Conservation (phyloP, 2,113 vertebrate species). For the Eulacestoma nigropectus region DNA sequence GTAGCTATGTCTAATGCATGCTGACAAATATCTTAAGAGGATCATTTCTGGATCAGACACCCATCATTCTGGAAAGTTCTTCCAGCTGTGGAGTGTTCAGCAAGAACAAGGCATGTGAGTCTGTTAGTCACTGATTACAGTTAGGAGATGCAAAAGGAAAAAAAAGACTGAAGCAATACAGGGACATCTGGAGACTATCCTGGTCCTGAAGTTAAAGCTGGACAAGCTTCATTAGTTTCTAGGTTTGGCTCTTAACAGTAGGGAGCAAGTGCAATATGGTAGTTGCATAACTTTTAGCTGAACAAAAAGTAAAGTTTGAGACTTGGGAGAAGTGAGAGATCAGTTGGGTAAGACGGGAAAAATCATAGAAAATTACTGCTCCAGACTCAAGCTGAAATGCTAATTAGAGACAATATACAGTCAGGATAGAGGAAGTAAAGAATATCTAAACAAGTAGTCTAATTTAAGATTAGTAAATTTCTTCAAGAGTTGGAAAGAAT, state of each 20-base stretch:
- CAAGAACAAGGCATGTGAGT: neutral
- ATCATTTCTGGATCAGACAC: neutral
- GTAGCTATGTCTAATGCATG: neutral
- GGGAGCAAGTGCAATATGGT: neutral
- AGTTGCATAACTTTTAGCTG: neutral
- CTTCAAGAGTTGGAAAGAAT: conserved; percentile 29
- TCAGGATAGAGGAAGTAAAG: neutral
- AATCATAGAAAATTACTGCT: conserved; percentile 41
- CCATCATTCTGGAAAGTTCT: neutral
- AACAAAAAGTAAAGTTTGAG: neutral
- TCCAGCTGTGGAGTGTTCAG: neutral
- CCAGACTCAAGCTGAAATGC: conserved; percentile 32
- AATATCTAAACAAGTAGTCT: conserved; percentile 12
- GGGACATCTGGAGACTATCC: neutral
- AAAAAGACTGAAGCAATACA: neutral
- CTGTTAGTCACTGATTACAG: neutral
- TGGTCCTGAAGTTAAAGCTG: conserved; percentile 1
- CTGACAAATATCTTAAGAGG: neutral
- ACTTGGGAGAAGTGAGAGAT: conserved; percentile 34
- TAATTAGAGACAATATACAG: conserved; percentile 52
- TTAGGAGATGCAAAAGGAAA: neutral
- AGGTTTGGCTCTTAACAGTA: neutral
- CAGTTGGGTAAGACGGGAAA: neutral
- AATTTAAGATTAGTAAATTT: conserved; percentile 57
- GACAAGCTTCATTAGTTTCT: neutral